Percentiles rank a stretch among this genome's conserved stretches.
Conservation (phyloP, 2,888 invertebrate species). For the Cheilosia variabilis region DNA sequence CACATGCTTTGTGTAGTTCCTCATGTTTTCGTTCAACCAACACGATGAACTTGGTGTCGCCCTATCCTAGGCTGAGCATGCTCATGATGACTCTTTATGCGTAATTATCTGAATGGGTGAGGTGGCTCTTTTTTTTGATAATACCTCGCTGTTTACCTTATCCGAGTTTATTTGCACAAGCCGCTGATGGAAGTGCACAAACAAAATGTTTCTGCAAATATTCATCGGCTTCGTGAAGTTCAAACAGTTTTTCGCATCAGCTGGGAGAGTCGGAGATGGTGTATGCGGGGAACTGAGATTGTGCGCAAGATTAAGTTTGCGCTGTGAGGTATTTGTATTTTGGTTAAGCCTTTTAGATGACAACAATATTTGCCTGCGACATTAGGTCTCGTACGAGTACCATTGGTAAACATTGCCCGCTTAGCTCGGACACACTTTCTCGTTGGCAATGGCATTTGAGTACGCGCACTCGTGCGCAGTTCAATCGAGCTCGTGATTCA, state of each 20-base stretch:
- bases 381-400: conserved; percentile 20
- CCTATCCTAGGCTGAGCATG: neutral
- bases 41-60: neutral
- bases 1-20: conserved; percentile 38
- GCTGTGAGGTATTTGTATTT: conserved; percentile 38
- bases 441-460: neutral
- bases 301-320: conserved; percentile 29
- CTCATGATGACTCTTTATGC: conserved; percentile 19
- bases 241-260: conserved; percentile 24
- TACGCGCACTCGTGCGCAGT: conserved; percentile 26
- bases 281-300: neutral
- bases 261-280: neutral
- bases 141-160: conserved; percentile 22
- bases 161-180: conserved; percentile 17
- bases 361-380: conserved; percentile 36
- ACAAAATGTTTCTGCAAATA: conserved; percentile 4
- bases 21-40: conserved; percentile 7
- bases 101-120: conserved; percentile 37
- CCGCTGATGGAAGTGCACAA: conserved; percentile 5
- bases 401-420: neutral
- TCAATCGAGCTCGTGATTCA: conserved; percentile 6
- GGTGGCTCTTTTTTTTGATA: conserved; percentile 29
- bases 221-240: conserved; percentile 24
- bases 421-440: conserved; percentile 3
- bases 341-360: conserved; percentile 28